These are phyloP conservation scores for Pituophis catenifer DNA, from an alignment of 2,113 vertebrate species.

Conservation along the genomic window DNA sequence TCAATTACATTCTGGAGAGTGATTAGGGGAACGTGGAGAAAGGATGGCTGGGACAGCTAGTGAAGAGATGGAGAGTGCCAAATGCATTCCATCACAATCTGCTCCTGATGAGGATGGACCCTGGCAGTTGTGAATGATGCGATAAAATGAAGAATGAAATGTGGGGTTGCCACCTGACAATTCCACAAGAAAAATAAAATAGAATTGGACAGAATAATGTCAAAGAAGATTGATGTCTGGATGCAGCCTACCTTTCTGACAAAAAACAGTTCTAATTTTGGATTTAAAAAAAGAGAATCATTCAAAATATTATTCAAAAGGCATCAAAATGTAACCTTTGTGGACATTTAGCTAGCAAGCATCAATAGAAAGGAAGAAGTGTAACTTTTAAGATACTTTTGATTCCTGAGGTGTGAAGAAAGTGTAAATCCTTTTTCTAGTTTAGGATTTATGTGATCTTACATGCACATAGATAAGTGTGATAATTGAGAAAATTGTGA, in stretches of 20 bases:
- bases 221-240: neutral
- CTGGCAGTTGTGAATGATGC: neutral
- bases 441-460: neutral
- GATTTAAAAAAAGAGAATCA: neutral
- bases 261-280: neutral
- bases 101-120: neutral
- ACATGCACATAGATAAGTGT: conserved; percentile 1
- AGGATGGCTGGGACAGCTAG: neutral
- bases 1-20: neutral
- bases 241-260: neutral
- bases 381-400: neutral
- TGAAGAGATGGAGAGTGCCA: neutral
- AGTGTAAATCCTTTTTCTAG: conserved; percentile 16
- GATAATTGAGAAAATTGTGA: too few relatives aligned
- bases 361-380: neutral
- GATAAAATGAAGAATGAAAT: neutral
- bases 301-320: conserved; percentile 7
- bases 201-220: neutral
- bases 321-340: neutral
- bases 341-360: neutral
- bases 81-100: neutral
- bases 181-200: neutral
- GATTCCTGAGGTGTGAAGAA: conserved; percentile 4
- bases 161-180: neutral
- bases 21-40: neutral